Percentiles rank a stretch among this genome's conserved stretches.
Evolutionary conservation across 1,140 invertebrate genomes (phyloP).

Genomic region (Pectinophora gossypiella): DNA sequence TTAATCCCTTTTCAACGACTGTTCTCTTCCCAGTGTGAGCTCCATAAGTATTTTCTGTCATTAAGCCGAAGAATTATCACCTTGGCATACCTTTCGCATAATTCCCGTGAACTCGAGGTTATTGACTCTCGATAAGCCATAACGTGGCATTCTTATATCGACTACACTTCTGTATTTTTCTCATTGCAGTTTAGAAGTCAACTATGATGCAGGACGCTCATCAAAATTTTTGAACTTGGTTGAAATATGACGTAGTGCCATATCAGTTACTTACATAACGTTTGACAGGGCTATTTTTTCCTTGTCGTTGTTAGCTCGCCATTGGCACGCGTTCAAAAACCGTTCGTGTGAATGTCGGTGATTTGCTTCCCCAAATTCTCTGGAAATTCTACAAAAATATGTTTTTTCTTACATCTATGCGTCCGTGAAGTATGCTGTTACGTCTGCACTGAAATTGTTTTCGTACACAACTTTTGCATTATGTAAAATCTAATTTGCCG

Average conservation of each 20-base stretch:
- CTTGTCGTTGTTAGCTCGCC: constrained; percentile 49
- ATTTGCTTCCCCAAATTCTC: neutral
- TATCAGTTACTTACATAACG: constrained; percentile 54
- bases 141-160: neutral
- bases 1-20: neutral
- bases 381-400: neutral
- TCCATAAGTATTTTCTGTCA: constrained; percentile 19
- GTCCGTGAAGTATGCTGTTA: neutral
- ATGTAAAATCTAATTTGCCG: too few relatives aligned
- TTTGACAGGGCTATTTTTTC: constrained; percentile 65
- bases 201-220: neutral
- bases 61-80: constrained; percentile 46
- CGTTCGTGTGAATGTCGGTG: neutral
- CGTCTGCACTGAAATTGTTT: neutral
- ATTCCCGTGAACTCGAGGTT: constrained; percentile 44
- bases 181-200: too few relatives aligned
- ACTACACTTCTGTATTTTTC: neutral
- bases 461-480: too few relatives aligned
- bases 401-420: neutral
- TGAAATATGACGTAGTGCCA: constrained; percentile 25
- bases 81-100: constrained; percentile 53
- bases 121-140: constrained; percentile 32
- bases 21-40: neutral
- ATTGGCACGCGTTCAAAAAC: constrained; percentile 53
- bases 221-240: neutral